Base-by-base conservation (phyloP, 2,888 invertebrate species). In the Disparrhopalites patrizii region DNA sequence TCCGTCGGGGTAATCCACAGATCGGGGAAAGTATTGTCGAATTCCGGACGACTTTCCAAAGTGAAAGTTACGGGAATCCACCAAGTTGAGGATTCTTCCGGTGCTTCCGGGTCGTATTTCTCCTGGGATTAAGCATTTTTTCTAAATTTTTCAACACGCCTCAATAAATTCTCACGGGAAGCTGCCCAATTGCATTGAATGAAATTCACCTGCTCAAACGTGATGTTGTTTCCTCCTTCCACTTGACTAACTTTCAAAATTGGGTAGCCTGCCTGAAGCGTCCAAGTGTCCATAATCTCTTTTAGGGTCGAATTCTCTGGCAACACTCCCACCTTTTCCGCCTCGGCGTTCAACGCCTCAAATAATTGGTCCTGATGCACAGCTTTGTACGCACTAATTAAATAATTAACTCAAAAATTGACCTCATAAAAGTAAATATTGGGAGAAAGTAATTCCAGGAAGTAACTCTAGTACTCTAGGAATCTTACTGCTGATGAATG, bases 231-330 rank as follows among this genome's bases (percentile, higher is more conserved):
- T n/a, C 56, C 40, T 4, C 54, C 54, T 1, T 3, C 13, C 4
- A 52, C 25, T 13, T 40, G 31, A 43, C 18, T 30, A 15, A 73
- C 73, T 20, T 65, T 61, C 5, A 73, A 3, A 8, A 73, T 15
- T 7, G 73, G 73, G 57, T 30, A 71, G 1, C 73, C 71, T 1
- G 69, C 40, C 50, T 70, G 65, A 10, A 61, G 57, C 3, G 71
- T 71, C 71, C 71, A 73, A 15, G 70, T 69, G 36, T 73, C 71
- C 68, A 73, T 69, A 20, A 73, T 67, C 7, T 62, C 36, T 61
- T 70, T 70, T 1, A 71, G 27, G 1, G 70, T 63, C 1, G 55
- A 63, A 15, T 67, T 56, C 5, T 54, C 62, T 10, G 68, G 60
- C 5, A 70, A n/a, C 10, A 33, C 43, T 0, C 66, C 67, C 2